Evolutionary conservation across 2,113 vertebrate genomes (phyloP), one percentile per base, ranked within the genome.

Genomic region (Myanophis thanlyinensis): DNA sequence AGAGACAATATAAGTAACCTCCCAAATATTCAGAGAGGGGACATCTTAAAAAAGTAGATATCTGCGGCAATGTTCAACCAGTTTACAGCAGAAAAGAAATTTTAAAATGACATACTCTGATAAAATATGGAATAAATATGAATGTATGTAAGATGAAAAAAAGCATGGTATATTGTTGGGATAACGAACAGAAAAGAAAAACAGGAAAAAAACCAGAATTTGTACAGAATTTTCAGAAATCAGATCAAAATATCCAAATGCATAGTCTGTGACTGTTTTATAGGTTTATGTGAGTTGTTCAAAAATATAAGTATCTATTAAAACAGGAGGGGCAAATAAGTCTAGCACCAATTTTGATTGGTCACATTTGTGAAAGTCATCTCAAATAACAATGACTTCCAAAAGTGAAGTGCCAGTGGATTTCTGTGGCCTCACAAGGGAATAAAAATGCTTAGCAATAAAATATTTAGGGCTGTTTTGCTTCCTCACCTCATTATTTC

Each of bases 401-500:
- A 11, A 22, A 93, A 20, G 3, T 1, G 4, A 53, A 52, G 85
- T 89, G 87, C 54, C 9, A 84, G n/a, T 59, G 35, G n/a, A 8
- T 44, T 85, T 51, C 56, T 27, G 85, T 35, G 80, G 35, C 27
- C 11, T 89, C 90, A 67, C 80, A 27, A 30, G 85, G 85, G 91
- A 23, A 48, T 56, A 89, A 20, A 67, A 49, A 4, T 92, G 87
- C 93, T 93, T 54, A 94, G 51, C 49, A 59, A 47, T 59, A 40
- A 94, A 95, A 92, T 94, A 94, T 96, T 95, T 95, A 95, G 95
- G 94, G 92, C 94, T 95, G 90, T 95, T 93, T 91, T 95, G 91
- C 51, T 93, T 97, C 90, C 92, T 84, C 53, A 73, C 89, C 30
- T 12, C 90, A 25, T 92, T 93, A 87, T 90, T 91, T 92, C 46